Evolutionary conservation across 2,113 vertebrate genomes (phyloP), one percentile per base, ranked within the genome.

Genomic region (Sialia sialis): DNA sequence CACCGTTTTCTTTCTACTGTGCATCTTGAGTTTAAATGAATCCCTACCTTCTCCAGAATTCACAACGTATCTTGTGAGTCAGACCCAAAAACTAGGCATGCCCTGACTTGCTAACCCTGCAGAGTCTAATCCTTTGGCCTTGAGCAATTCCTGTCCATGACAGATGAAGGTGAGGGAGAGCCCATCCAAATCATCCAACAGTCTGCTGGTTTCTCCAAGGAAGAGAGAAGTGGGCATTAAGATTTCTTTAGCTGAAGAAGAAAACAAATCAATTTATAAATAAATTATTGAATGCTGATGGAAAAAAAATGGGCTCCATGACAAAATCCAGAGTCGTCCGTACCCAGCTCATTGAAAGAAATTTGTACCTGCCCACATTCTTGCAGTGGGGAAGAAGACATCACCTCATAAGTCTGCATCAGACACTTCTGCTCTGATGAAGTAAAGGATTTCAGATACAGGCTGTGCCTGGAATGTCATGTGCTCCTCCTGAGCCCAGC

Each of bases 291-390:
- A 59, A 72, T 0, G 3, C 2, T 51, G 13, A 43, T 13, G 4
- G 44, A 14, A 77, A 72, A 77, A 72, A 60, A 60, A 75, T 1
- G 27, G 22, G 17, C 16, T 60, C 26, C 44, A 60, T 0, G 0
- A 60, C 27, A 23, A 59, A 64, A 16, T 60, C 63, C 22, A 44
- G 26, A 46, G 49, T 38, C 34, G 66, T 19, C 20, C 8, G 16
- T 56, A 76, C 6, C 2, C 7, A 84, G 6, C 4, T 62, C 29
- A 46, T 27, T 3, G 1, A 77, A 94, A 78, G 13, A 46, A 22
- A 72, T 67, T 63, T 76, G 55, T 39, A 74, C 10, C 27, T 30
- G 48, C 32, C 68, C 59, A 20, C 11, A 49, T 90, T 79, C 27
- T 46, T 79, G 19, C n/a, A 79, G 34, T 9, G 1, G 3, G 58